Percentiles rank a stretch among this genome's conserved stretches.
phyloP scores from a whole-genome alignment of 2,113 vertebrate genomes.

The Tupaia tana region DNA sequence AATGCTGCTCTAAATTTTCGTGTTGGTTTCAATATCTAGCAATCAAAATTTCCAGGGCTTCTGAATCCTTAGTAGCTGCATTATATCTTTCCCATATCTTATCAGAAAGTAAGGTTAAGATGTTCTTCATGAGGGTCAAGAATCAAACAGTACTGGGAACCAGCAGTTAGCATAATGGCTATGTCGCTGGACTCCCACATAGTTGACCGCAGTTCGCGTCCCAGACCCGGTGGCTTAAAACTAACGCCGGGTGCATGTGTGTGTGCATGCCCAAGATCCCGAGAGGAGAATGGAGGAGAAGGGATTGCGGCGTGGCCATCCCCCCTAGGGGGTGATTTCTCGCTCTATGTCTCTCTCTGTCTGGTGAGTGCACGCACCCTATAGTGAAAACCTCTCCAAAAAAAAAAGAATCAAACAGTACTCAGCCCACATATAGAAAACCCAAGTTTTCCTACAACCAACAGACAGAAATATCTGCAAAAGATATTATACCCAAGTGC shows the following conservation, averaged over 20 bases:
- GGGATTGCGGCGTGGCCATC: too few species aligned
- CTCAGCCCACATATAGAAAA: background rate
- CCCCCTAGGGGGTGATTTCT: too few species aligned
- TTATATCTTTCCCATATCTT: background rate
- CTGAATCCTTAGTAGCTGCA: background rate
- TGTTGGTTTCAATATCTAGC: conserved; percentile 14
- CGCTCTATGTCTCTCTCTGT: too few species aligned
- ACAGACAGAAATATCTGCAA: background rate
- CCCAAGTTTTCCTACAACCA: background rate
- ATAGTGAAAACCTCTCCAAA: too few species aligned
- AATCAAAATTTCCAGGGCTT: background rate
- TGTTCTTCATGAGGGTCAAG: conserved; percentile 34
- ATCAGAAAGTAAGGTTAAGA: conserved; percentile 15
- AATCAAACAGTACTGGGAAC: background rate
- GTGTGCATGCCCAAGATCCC: too few species aligned
- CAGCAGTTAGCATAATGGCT: too few species aligned
- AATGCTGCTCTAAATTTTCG: background rate
- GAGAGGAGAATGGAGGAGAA: too few species aligned
- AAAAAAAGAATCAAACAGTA: conserved; percentile 16
- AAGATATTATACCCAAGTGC: background rate
- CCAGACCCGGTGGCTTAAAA: too few species aligned
- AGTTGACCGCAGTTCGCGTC: too few species aligned
- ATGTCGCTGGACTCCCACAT: too few species aligned
- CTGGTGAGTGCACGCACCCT: too few species aligned
- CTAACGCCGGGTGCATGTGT: too few species aligned